phyloP scores from a whole-genome alignment of 2,113 vertebrate genomes.

The Ammodytes marinus region DNA sequence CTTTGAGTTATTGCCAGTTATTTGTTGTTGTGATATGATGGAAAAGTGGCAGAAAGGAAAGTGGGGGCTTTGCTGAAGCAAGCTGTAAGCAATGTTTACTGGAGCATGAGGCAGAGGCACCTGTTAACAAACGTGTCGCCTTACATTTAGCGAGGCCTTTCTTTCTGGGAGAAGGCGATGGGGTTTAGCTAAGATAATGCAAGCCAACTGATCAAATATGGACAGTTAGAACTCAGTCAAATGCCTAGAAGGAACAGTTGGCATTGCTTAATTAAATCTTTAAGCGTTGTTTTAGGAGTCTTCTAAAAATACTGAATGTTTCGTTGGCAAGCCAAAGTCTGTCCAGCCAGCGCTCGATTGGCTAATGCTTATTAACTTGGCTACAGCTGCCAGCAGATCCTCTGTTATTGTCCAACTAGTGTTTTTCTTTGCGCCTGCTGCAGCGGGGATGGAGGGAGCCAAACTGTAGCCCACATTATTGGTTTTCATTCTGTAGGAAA shows the following conservation, averaged over 20 bases:
- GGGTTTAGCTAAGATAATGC: not conserved
- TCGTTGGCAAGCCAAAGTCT: slow-evolving; percentile 22
- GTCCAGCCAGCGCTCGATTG: slow-evolving; percentile 13
- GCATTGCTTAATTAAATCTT: slow-evolving; percentile 17
- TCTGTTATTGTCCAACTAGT: slow-evolving; percentile 30
- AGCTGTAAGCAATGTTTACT: slow-evolving; percentile 21
- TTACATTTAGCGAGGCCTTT: not conserved
- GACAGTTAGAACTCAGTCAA: slow-evolving; percentile 1
- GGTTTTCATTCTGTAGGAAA: slow-evolving; percentile 28
- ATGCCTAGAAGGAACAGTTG: not conserved
- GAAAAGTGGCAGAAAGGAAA: slow-evolving; percentile 32
- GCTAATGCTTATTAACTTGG: slow-evolving; percentile 64
- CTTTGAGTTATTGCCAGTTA: slow-evolving; percentile 66
- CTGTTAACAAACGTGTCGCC: slow-evolving; percentile 7
- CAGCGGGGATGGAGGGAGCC: slow-evolving; percentile 33
- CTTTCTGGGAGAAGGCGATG: not conserved
- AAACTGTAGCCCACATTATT: slow-evolving; percentile 38
- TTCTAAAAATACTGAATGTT: slow-evolving; percentile 31
- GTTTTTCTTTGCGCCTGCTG: slow-evolving; percentile 37
- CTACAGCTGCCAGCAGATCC: slow-evolving; percentile 13
- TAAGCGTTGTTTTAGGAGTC: not conserved
- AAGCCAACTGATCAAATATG: slow-evolving; percentile 1
- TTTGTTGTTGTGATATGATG: slow-evolving; percentile 60
- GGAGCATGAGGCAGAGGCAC: not conserved
- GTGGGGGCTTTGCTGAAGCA: slow-evolving; percentile 19